Evolutionary conservation across 2,888 invertebrate genomes (phyloP).

Genomic region (Hesperia comma): DNA sequence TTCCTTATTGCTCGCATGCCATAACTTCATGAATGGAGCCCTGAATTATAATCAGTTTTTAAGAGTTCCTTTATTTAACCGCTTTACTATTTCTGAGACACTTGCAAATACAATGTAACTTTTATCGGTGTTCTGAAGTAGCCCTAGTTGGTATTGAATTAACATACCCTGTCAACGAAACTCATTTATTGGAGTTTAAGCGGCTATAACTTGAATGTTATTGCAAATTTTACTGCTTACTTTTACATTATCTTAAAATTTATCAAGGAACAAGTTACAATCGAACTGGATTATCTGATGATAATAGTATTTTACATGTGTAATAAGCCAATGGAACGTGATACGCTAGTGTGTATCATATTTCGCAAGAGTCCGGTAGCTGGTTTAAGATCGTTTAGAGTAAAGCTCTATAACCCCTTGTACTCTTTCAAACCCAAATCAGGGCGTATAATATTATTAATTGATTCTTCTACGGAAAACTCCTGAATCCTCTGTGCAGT

Average conservation of each 20-base stretch:
- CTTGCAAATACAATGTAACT: constrained; percentile 28
- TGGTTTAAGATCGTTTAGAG: not conserved
- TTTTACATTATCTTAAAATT: constrained; percentile 34
- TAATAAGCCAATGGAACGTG: not conserved
- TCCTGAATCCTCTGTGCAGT: no score
- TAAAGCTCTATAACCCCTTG: no score
- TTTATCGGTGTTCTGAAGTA: constrained; percentile 33
- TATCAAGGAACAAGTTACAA: constrained; percentile 9
- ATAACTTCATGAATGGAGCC: constrained; percentile 72
- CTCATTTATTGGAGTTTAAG: constrained; percentile 37
- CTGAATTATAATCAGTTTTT: constrained; percentile 68
- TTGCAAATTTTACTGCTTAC: constrained; percentile 33
- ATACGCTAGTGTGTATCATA: not conserved
- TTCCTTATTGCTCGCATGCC: constrained; percentile 75
- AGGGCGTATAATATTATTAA: no score
- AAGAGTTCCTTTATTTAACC: constrained; percentile 43
- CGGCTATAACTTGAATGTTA: constrained; percentile 33
- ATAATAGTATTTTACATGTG: constrained; percentile 1
- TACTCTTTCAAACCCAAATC: not conserved
- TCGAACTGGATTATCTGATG: constrained; percentile 11
- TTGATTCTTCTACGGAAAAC: no score
- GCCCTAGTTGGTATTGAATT: constrained; percentile 37
- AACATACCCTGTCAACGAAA: constrained; percentile 36
- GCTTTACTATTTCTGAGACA: constrained; percentile 36
- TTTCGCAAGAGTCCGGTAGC: not conserved